These are phyloP conservation scores for Siphlonurus alternatus DNA, from an alignment of 2,888 invertebrate genomes.

Conservation along the genomic window DNA sequence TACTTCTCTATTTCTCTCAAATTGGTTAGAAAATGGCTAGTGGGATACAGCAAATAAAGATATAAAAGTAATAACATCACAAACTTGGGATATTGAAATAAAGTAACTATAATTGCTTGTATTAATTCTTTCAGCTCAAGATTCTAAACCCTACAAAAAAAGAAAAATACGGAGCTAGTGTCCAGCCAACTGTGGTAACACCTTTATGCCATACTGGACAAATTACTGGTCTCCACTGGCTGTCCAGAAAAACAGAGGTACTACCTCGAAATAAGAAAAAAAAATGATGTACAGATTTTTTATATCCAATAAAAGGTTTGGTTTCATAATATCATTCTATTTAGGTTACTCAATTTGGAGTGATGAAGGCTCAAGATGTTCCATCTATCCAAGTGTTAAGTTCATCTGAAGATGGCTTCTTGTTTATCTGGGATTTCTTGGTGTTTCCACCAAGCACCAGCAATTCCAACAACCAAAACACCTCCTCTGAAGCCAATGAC, in stretches of 20 bases:
- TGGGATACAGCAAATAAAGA: too few species aligned
- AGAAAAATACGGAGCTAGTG: too few species aligned
- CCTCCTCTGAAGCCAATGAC: neutral
- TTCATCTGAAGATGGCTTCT: conserved; percentile 44
- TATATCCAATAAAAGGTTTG: conserved; percentile 40
- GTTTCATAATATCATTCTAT: conserved; percentile 9
- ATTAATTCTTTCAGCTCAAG: too few species aligned
- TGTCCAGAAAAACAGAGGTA: conserved; percentile 42
- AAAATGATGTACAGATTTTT: too few species aligned
- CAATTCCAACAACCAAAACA: neutral
- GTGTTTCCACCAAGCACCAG: neutral
- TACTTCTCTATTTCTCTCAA: too few species aligned
- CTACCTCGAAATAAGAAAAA: too few species aligned
- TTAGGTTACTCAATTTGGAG: conserved; percentile 11
- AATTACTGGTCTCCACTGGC: conserved; percentile 50
- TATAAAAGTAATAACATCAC: too few species aligned
- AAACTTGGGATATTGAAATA: too few species aligned
- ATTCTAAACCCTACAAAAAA: too few species aligned
- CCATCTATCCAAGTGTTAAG: conserved; percentile 44
- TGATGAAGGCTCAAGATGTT: conserved; percentile 24
- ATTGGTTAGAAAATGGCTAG: too few species aligned
- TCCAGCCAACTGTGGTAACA: conserved; percentile 42
- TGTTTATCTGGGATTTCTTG: conserved; percentile 51
- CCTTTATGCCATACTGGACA: conserved; percentile 43
- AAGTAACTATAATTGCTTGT: too few species aligned